Evolutionary conservation across 1,140 invertebrate species (phyloP), one percentile per base, ranked within the genome.

Genomic region (Drosophila pallidifrons): DNA sequence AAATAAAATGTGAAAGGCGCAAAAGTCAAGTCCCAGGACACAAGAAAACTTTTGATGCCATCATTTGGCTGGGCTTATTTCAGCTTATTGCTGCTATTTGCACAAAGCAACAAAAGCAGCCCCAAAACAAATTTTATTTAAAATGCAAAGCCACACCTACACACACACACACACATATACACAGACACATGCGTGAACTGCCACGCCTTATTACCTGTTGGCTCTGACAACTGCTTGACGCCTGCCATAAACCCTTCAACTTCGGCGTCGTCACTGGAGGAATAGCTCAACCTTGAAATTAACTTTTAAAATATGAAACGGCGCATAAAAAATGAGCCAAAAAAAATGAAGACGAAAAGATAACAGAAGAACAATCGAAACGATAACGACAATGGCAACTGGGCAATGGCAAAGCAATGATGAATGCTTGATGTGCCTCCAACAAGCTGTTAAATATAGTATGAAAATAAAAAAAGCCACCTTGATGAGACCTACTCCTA

Each of bases 201-300:
- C 54, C 65, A 68, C 59, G 66, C 65, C 75, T 61, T 65, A 77
- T 74, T 79, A 79, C 75, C 75, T 77, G 75, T 74, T 76, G 66
- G 38, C 38, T 25, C 20, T 77, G 79, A 70, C 79, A 86, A 75
- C 77, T 85, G 74, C 61, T 74, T 74, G 71, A 61, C 49, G 63
- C 54, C 76, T 64, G 65, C 49, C 68, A 73, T 68, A 74, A 87
- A 88, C 83, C 83, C 83, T 88, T 88, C 79, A 79, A 47, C 67
- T 60, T 25, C 41, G 25, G n/a, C 60, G 35, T n/a, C 54, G 54
- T 20, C 54, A 11, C 54, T 16, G 59, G 20, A 59, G 66, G 65
- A 83, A 81, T 87, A 87, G 82, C 77, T 91, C 79, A 91, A 77
- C 87, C 87, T 91, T 91, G 87, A 91, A 91, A 91, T 91, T 87